A percentile compares a stretch with the other conserved stretches of the same genome.
Evolutionary conservation across 1,140 invertebrate species (phyloP).

Genomic region (Rhopalosiphum maidis): DNA sequence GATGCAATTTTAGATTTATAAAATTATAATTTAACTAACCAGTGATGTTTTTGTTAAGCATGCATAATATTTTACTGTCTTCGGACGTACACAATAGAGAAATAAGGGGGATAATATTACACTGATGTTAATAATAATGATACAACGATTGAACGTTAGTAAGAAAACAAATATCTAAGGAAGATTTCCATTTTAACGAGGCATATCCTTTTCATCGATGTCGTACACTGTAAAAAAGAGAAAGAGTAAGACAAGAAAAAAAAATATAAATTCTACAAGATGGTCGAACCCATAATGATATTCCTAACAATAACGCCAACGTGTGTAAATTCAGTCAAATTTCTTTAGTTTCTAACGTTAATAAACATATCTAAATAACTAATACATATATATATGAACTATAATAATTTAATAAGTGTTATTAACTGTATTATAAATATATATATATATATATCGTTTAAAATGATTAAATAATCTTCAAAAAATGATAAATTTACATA

Average conservation of each 20-base stretch:
- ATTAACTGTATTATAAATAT: too few relatives aligned
- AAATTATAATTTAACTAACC: too few relatives aligned
- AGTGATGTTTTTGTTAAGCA: too few relatives aligned
- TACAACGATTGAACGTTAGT: neutral
- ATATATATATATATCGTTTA: too few relatives aligned
- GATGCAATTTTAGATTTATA: too few relatives aligned
- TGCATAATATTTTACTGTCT: neutral
- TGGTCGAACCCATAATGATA: slow-evolving; percentile 28
- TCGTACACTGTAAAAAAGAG: neutral
- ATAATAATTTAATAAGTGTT: neutral
- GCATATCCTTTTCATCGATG: slow-evolving; percentile 31
- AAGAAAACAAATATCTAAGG: neutral
- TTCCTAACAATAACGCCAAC: slow-evolving; percentile 13
- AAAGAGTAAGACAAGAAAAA: neutral
- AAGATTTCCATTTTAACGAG: slow-evolving; percentile 47
- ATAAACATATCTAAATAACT: neutral
- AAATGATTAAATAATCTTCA: neutral
- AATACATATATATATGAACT: neutral
- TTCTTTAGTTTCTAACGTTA: neutral
- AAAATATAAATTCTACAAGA: neutral
- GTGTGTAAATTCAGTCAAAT: neutral
- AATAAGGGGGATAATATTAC: neutral
- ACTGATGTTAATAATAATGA: slow-evolving; percentile 36
- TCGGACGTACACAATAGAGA: neutral
- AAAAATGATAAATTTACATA: neutral